Base-by-base conservation (phyloP, 1,140 invertebrate genomes). In the Trachymyrmex cornetzi region DNA sequence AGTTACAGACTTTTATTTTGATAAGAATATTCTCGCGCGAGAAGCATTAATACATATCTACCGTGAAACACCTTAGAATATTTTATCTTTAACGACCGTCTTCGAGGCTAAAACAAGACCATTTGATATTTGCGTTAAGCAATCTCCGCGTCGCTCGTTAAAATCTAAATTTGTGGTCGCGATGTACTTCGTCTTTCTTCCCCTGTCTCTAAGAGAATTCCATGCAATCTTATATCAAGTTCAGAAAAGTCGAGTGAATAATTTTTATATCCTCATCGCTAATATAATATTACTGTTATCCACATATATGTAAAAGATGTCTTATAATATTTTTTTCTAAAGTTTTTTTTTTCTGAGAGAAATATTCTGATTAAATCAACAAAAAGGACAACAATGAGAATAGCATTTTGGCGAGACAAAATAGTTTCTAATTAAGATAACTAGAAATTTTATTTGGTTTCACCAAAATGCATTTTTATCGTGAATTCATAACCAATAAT, bases 61-160 rank as follows among this genome's bases (percentile, higher is more conserved):
- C 1, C 27, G 27, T n/a, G 38, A 75, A 84, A 63, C 38, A 84
- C 5, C n/a, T 84, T 72, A 50, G 24, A 84, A 84, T 75, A 75
- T 84, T 84, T 84, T 84, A 82, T 34, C 55, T 34, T 75, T 74
- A 82, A 84, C 57, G 55, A 82, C 4, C 55, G 24, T 74, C 50
- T 57, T 14, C 14, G 53, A 38, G 14, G 4, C 19, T 71, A 50
- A 74, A 75, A 75, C n/a, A 84, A 75, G 38, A 84, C 7, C 30
- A 61, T 82, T 82, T 71, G 80, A 74, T 84, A 84, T 63, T 55
- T 50, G 24, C 55, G 72, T 34, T 84, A 82, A 72, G 66, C 24
- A 74, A 63, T 57, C 57, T 75, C 24, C 9, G 38, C 7, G 12
- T 55, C 38, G 55, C 67, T 74, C 55, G 69, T 82, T 84, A 84